A percentile compares a stretch with the other conserved stretches of the same genome.
Conservation (phyloP, 1,140 invertebrate genomes). For the Goniozus legneri region DNA sequence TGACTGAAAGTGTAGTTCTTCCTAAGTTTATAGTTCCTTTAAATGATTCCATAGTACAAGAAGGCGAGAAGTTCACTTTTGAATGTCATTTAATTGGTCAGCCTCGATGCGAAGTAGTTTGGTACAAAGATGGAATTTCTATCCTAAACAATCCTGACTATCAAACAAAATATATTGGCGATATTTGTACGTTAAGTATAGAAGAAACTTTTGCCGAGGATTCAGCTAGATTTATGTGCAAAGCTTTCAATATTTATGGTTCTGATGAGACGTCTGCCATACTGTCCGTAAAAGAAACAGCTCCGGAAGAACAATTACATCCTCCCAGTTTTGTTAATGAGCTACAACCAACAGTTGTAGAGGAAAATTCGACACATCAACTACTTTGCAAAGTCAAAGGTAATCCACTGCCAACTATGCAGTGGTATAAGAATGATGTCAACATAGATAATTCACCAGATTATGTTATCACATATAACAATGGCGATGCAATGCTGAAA, state of each 20-base stretch:
- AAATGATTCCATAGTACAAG: constrained; percentile 68
- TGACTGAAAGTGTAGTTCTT: constrained; percentile 30
- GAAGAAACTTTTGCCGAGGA: constrained; percentile 82
- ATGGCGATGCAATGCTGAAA: constrained; percentile 62
- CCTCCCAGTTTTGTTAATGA: constrained; percentile 65
- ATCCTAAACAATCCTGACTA: constrained; percentile 69
- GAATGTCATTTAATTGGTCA: constrained; percentile 54
- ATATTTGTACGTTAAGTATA: constrained; percentile 65
- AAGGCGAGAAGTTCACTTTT: constrained; percentile 69
- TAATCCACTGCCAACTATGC: constrained; percentile 73
- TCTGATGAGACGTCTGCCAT: constrained; percentile 68
- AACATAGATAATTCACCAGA: constrained; percentile 73
- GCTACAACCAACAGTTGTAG: constrained; percentile 60
- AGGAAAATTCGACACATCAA: constrained; percentile 64
- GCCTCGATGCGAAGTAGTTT: constrained; percentile 61
- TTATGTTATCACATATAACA: constrained; percentile 65
- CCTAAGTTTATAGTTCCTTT: constrained; percentile 64
- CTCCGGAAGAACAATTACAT: constrained; percentile 62
- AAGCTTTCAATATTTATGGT: constrained; percentile 68
- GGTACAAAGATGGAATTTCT: constrained; percentile 71
- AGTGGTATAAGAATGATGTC: constrained; percentile 73
- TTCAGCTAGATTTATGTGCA: constrained; percentile 73
- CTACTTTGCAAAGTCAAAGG: constrained; percentile 72
- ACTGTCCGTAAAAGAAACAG: constrained; percentile 72
- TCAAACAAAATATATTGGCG: constrained; percentile 56